phyloP scores from a whole-genome alignment of 2,797 vertebrate species.

The Catamblyrhynchus diadema region DNA sequence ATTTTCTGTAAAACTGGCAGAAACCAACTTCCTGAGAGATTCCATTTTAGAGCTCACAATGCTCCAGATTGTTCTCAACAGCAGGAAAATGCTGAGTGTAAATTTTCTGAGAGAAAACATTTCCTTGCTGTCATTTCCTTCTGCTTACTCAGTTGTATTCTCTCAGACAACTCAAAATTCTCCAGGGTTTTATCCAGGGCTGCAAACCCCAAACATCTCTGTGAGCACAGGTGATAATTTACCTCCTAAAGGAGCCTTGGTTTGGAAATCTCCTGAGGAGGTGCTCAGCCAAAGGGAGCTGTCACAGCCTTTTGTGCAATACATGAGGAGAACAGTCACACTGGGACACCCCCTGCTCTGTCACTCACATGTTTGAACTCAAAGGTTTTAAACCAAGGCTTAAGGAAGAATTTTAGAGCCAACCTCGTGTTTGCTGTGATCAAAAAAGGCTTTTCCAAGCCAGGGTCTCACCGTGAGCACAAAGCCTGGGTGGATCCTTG shows the following conservation, averaged over 20 bases:
- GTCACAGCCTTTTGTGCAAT: neutral
- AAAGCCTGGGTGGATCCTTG: conserved; percentile 86
- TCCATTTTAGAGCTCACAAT: neutral
- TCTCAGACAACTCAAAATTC: neutral
- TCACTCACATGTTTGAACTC: neutral
- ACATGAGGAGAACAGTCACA: neutral
- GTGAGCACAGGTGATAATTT: neutral
- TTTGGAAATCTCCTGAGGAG: neutral
- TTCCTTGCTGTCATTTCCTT: neutral
- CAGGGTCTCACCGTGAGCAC: conserved; percentile 84
- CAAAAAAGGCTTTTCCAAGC: neutral
- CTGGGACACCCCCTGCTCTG: neutral
- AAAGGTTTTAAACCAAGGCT: neutral
- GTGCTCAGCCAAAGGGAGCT: neutral
- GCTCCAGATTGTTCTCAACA: neutral
- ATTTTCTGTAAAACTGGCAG: neutral
- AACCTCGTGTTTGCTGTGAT: neutral
- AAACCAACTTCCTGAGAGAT: neutral
- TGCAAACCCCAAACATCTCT: neutral
- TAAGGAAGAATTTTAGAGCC: neutral
- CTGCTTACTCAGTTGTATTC: neutral
- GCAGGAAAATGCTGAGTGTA: neutral
- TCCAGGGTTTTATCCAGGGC: neutral
- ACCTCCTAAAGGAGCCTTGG: rapidly evolving
- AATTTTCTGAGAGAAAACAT: neutral